phyloP scores from a whole-genome alignment of 2,113 vertebrate species.

The Bubo scandiacus region DNA sequence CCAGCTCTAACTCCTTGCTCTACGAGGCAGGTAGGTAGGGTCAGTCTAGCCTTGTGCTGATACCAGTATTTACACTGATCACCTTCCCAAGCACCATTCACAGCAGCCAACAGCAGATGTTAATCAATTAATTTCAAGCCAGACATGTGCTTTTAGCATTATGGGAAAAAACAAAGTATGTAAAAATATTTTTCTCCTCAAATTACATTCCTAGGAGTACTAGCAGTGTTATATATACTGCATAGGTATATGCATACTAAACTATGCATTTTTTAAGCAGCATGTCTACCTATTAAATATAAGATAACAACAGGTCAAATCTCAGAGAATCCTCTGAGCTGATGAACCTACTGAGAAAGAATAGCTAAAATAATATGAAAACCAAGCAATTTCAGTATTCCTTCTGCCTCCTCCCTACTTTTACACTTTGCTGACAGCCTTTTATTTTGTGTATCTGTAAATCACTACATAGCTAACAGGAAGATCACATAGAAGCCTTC shows the following conservation, averaged over 20 bases:
- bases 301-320: neutral
- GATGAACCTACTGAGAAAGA: neutral
- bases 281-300: neutral
- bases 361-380: neutral
- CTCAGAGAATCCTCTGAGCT: neutral
- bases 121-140: neutral
- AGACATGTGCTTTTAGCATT: neutral
- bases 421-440: neutral
- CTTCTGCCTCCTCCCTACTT: neutral
- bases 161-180: neutral
- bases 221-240: neutral
- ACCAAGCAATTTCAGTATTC: rapidly evolving
- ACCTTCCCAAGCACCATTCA: neutral
- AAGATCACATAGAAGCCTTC: neutral
- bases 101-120: neutral
- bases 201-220: neutral
- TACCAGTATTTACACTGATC: neutral
- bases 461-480: neutral
- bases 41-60: neutral
- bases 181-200: neutral
- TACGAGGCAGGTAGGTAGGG: neutral
- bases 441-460: neutral
- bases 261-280: neutral
- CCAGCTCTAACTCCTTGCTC: neutral
- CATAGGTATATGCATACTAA: neutral